Percentiles rank a stretch among this genome's conserved stretches.
phyloP scores from a whole-genome alignment of 1,140 invertebrate species.

The Microplitis demolitor region DNA sequence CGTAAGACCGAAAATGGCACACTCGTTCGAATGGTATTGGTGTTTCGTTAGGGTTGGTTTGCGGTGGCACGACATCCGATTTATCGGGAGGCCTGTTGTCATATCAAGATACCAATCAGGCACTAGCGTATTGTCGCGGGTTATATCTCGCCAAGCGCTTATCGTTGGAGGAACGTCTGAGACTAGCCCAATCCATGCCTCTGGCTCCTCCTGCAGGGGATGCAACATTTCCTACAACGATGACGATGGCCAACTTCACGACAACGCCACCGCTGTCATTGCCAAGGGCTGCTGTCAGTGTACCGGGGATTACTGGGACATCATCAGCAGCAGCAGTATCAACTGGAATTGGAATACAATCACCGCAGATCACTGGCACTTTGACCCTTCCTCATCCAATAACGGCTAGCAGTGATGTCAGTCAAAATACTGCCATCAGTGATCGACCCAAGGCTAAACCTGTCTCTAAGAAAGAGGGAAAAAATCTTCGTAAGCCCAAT shows the following conservation, averaged over 20 bases:
- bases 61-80: conserved; percentile 45
- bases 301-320: background rate
- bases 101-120: conserved; percentile 46
- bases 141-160: conserved; percentile 37
- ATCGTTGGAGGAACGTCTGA: conserved; percentile 27
- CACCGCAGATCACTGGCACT: conserved; percentile 22
- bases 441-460: conserved; percentile 81
- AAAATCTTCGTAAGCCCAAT: conserved; percentile 62
- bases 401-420: conserved; percentile 56
- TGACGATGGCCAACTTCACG: conserved; percentile 29
- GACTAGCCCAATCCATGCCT: conserved; percentile 33
- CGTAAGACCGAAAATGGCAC: conserved; percentile 16
- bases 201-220: conserved; percentile 36
- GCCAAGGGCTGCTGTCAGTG: background rate
- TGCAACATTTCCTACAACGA: conserved; percentile 35
- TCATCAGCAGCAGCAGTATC: conserved; percentile 9
- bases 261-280: conserved; percentile 21
- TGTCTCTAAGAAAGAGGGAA: conserved; percentile 76
- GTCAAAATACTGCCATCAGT: conserved; percentile 75
- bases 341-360: conserved; percentile 17
- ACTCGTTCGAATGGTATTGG: conserved; percentile 31
- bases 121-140: conserved; percentile 35
- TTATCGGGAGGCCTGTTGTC: conserved; percentile 44
- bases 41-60: conserved; percentile 49
- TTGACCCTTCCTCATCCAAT: conserved; percentile 49